Base-by-base conservation (phyloP, 1,140 invertebrate species). In the Drosophila triauraria region DNA sequence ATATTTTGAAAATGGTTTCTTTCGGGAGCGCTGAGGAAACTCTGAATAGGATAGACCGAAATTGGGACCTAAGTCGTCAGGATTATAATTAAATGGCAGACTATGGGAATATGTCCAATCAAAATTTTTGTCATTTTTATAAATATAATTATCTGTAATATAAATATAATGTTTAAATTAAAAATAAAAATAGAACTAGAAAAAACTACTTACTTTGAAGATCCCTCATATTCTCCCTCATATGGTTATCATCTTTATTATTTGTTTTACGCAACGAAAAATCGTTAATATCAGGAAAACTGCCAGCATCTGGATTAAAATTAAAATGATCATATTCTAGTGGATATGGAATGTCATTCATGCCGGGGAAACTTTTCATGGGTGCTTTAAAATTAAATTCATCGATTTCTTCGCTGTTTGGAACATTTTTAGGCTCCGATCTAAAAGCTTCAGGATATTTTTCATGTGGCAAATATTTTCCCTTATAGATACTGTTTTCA, bases 221-320 rank as follows among this genome's bases (percentile, higher is more conserved):
- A 17, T n/a, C n/a, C n/a, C n/a, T n/a, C n/a, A n/a, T n/a, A n/a
- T n/a, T 53, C 10, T 69, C 30, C 1, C 32, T 38, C 30, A 65
- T 12, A n/a, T 69, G 47, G 3, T 69, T 10, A 44, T 13, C 38
- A 69, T 53, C 32, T n/a, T 65, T 12, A 10, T 64, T 38, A 15
- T 38, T 23, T 30, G 20, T 1, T 30, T 43, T 40, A 5, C 5
- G 0, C n/a, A 48, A 44, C 8, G 42, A 15, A 65, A 25, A 46
- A 8, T 17, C 30, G 35, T 46, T 44, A n/a, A 10, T 3, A 17
- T 60, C 20, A 4, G n/a, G 30, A 35, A 12, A 30, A 17, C 25
- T 7, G 3, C n/a, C 13, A 7, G n/a, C n/a, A 8, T 15, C 3
- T 9, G 30, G 5, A 15, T 35, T 25, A 9, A 17, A n/a, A 15